Conservation (phyloP, 2,888 invertebrate species). For the Petrophora chlorosata region DNA sequence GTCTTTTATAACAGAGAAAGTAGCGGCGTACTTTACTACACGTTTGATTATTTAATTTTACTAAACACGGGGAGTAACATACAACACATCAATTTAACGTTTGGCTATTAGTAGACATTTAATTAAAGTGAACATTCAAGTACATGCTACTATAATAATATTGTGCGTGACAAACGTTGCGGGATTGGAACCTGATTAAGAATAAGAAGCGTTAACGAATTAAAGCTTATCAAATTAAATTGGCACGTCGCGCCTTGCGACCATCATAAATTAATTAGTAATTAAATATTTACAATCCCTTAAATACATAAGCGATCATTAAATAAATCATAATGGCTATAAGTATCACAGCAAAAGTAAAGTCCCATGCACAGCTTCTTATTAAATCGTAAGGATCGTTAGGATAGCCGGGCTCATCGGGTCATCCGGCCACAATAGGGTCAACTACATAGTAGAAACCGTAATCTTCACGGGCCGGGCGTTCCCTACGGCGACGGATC, state of each 20-base stretch:
- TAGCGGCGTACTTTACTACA: too few relatives aligned
- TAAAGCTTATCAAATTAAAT: slow-evolving; percentile 24
- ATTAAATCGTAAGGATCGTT: background rate
- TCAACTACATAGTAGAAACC: too few relatives aligned
- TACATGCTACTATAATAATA: background rate
- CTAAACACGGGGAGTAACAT: too few relatives aligned
- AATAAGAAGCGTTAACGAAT: slow-evolving; percentile 21
- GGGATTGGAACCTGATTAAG: background rate
- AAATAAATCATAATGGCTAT: slow-evolving; percentile 57
- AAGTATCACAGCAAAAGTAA: slow-evolving; percentile 76
- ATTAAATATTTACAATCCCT: slow-evolving; percentile 65
- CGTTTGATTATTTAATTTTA: too few relatives aligned
- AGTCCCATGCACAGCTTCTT: background rate
- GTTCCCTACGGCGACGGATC: slow-evolving; percentile 19
- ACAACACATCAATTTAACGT: too few relatives aligned
- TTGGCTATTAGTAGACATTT: too few relatives aligned
- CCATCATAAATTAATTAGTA: slow-evolving; percentile 39
- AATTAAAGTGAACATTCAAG: background rate
- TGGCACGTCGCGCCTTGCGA: slow-evolving; percentile 35
- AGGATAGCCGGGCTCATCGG: background rate
- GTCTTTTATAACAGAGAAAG: background rate
- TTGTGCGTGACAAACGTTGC: background rate
- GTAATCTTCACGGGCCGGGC: slow-evolving; percentile 35
- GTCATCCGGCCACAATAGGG: slow-evolving; percentile 41
- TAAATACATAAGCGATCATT: slow-evolving; percentile 58